phyloP scores from a whole-genome alignment of 2,888 invertebrate species.

The Nezara viridula region DNA sequence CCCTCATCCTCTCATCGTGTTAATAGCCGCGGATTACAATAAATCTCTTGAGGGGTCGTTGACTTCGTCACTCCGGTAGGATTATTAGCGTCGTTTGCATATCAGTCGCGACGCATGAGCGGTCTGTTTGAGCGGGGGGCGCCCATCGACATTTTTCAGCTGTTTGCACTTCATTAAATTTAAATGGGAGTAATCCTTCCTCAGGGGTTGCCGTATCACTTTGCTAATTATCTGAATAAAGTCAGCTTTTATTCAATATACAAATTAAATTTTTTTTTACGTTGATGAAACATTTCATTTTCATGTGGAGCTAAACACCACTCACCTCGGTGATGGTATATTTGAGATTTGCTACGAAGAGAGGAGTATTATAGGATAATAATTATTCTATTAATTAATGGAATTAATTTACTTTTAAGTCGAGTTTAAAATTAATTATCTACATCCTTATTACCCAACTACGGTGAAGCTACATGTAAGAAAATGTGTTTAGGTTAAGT shows the following conservation, averaged over 20 bases:
- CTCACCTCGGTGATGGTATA: too few species aligned
- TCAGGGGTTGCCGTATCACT: background rate
- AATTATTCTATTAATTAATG: too few species aligned
- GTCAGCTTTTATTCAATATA: background rate
- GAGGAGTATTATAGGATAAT: too few species aligned
- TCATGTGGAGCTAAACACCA: too few species aligned
- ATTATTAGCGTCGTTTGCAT: slow-evolving; percentile 5
- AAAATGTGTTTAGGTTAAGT: too few species aligned
- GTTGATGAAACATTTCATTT: too few species aligned
- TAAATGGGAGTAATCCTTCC: background rate
- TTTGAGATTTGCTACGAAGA: too few species aligned
- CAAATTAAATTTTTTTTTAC: background rate
- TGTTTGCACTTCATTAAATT: slow-evolving; percentile 38
- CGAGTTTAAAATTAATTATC: too few species aligned
- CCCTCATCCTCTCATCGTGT: background rate
- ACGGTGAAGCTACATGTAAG: too few species aligned
- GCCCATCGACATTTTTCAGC: slow-evolving; percentile 2
- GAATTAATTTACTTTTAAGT: too few species aligned
- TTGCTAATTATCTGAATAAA: background rate
- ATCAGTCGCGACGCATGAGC: slow-evolving; percentile 18
- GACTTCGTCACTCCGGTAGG: background rate
- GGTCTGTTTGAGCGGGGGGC: background rate
- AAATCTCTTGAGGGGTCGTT: background rate
- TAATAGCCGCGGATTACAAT: background rate
- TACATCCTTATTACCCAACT: too few species aligned